A percentile compares a stretch with the other conserved stretches of the same genome.
Conservation (phyloP, 2,113 vertebrate species). For the Pelecanus crispus region DNA sequence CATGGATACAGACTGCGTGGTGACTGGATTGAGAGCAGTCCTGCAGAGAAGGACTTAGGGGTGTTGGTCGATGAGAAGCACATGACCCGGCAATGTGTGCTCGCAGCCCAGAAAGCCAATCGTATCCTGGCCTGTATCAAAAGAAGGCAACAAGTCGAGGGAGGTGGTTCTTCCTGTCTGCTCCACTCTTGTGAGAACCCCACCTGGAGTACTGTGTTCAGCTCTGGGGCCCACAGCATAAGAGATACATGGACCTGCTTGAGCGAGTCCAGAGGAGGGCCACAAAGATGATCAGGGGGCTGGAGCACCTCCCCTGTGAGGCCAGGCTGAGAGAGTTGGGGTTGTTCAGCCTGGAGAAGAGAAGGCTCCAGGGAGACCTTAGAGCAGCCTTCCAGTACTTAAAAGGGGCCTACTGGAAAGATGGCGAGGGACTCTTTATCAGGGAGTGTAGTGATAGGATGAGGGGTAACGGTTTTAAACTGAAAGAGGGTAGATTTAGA, state of each 20-base stretch:
- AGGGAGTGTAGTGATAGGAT: background rate
- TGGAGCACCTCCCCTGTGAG: background rate
- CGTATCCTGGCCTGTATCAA: background rate
- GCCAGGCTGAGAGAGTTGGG: background rate
- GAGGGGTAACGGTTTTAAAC: background rate
- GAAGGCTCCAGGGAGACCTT: background rate
- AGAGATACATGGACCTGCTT: background rate
- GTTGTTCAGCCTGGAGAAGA: background rate
- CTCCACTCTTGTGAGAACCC: background rate
- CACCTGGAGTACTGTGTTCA: background rate
- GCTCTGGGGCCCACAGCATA: background rate
- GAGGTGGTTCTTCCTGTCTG: background rate
- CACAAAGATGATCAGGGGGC: background rate
- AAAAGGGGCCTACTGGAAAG: background rate
- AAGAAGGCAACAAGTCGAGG: background rate
- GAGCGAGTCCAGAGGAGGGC: background rate
- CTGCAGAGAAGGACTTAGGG: background rate
- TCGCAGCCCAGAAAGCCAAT: background rate
- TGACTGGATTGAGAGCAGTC: background rate
- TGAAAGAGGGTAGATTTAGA: background rate
- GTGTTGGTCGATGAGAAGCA: background rate
- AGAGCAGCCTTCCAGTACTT: background rate
- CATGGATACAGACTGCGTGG: background rate
- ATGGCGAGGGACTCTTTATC: rapidly evolving
- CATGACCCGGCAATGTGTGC: background rate